phyloP scores from a whole-genome alignment of 2,888 invertebrate species.

The Athalia circularis region DNA sequence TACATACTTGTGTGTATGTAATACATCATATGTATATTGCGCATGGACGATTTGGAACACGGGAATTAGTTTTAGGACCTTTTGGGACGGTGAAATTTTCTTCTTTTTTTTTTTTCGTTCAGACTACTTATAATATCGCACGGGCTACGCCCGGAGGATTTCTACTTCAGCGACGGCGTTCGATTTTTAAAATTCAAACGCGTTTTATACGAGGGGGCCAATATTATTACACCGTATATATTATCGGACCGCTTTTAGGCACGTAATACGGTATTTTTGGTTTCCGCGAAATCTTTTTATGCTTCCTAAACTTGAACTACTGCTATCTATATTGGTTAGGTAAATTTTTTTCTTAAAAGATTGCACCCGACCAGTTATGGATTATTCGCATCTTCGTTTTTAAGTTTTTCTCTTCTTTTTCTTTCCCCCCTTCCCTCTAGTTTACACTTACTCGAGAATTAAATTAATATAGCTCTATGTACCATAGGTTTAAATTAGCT shows the following conservation, averaged over 20 bases:
- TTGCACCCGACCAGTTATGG: neutral
- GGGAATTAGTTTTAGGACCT: neutral
- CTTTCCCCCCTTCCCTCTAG: neutral
- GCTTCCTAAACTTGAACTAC: no score
- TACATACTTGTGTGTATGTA: no score
- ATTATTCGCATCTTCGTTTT: neutral
- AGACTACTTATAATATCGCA: no score
- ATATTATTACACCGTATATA: no score
- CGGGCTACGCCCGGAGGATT: neutral
- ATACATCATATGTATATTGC: neutral
- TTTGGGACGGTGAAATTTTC: neutral
- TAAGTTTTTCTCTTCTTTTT: neutral
- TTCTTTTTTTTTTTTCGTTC: no score
- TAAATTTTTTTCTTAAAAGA: neutral
- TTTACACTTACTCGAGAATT: conserved; percentile 17
- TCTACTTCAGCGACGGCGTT: neutral
- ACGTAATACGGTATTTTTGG: no score
- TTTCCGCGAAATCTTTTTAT: neutral
- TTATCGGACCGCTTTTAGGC: neutral
- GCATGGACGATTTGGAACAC: conserved; percentile 5
- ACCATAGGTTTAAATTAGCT: neutral
- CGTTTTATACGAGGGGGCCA: no score
- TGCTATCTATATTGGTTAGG: neutral
- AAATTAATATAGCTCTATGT: conserved; percentile 8
- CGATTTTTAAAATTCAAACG: neutral